A percentile compares a stretch with the other conserved stretches of the same genome.
These are phyloP conservation scores for Apaloderma vittatum DNA, from an alignment of 2,113 vertebrate genomes.

Conservation along the genomic window DNA sequence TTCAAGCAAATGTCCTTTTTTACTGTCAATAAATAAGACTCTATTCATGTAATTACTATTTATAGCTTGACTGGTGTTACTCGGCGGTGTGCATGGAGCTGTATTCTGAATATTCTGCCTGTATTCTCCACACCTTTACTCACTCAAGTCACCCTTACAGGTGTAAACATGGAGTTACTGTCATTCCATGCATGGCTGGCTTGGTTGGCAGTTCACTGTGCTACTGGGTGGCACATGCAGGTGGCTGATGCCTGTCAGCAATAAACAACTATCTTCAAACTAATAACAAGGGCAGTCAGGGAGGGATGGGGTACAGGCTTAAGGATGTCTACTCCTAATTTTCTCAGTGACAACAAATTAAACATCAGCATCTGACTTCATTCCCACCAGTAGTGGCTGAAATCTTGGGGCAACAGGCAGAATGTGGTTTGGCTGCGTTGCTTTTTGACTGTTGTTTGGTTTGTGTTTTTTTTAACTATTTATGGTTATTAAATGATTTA, in stretches of 20 bases:
- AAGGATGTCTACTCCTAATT: background rate
- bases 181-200: background rate
- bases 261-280: background rate
- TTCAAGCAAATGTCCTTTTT: background rate
- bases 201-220: background rate
- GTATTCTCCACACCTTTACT: background rate
- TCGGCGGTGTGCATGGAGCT: background rate
- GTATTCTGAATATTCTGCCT: background rate
- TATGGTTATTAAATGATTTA: background rate
- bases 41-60: background rate
- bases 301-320: background rate
- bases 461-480: background rate
- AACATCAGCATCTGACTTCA: background rate
- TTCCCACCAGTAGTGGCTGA: background rate
- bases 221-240: background rate
- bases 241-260: background rate
- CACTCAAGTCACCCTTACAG: background rate
- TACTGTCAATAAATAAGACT: background rate
- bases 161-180: background rate
- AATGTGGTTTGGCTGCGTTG: background rate
- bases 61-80: background rate
- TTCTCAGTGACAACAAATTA: background rate
- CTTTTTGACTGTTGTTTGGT: background rate
- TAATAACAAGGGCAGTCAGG: background rate
- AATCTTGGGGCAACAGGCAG: slow-evolving; percentile 7